Evolutionary conservation across 1,140 invertebrate genomes (phyloP).

Genomic region (Zophobas morio): DNA sequence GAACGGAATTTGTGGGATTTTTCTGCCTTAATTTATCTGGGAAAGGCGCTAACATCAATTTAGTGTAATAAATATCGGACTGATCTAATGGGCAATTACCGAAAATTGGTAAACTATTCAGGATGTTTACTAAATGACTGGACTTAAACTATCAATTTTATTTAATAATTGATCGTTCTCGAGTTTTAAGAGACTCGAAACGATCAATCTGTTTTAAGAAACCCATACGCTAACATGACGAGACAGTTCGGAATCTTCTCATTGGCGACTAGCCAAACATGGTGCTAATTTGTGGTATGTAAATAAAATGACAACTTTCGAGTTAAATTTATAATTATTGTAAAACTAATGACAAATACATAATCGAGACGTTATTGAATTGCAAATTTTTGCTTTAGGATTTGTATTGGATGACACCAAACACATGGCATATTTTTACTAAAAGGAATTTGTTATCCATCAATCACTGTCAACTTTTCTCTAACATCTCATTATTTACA

Average conservation of each 20-base stretch:
- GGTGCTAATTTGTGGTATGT: background rate
- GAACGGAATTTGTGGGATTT: constrained; percentile 8
- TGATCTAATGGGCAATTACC: constrained; percentile 9
- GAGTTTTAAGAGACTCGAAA: background rate
- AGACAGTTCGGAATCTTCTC: background rate
- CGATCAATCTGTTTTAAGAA: constrained; percentile 11
- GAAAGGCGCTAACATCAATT: constrained; percentile 25
- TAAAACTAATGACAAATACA: background rate
- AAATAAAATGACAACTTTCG: background rate
- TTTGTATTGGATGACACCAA: background rate
- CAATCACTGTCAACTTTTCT: background rate
- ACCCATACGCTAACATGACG: background rate
- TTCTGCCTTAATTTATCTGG: constrained; percentile 12
- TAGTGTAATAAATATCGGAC: background rate
- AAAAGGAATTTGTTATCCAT: constrained; percentile 9
- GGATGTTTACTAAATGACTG: constrained; percentile 7
- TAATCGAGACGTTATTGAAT: background rate
- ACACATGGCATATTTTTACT: background rate
- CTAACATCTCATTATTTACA: constrained; percentile 10
- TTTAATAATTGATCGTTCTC: background rate
- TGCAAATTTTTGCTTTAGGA: constrained; percentile 2
- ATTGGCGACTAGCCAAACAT: background rate
- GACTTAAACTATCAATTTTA: constrained; percentile 12
- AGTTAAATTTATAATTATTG: background rate
- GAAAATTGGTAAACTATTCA: constrained; percentile 4